These are phyloP conservation scores for Galeopsomyia nigrocyanea DNA, from an alignment of 2,888 invertebrate species.

Conservation along the genomic window DNA sequence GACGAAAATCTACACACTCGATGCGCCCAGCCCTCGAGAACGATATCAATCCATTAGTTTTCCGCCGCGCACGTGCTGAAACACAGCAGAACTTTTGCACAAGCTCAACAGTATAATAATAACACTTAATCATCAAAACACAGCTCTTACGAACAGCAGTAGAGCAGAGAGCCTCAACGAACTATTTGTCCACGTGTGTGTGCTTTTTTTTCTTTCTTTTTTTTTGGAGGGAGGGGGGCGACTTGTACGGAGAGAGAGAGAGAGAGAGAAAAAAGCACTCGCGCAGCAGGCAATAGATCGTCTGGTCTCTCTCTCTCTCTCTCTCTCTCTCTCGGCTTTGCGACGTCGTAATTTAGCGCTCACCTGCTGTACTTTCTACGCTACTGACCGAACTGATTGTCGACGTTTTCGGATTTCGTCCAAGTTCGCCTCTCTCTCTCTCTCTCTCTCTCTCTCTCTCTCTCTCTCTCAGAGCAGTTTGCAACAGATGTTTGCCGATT, in stretches of 20 bases:
- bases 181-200: slow-evolving; percentile 26
- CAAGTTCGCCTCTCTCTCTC: slow-evolving; percentile 15
- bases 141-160: too few species aligned
- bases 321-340: not conserved
- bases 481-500: slow-evolving; percentile 38
- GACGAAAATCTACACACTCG: too few species aligned
- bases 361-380: slow-evolving; percentile 46
- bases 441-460: not conserved
- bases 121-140: slow-evolving; percentile 25
- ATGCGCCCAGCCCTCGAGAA: too few species aligned
- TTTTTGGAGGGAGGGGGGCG: not conserved
- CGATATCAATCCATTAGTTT: too few species aligned
- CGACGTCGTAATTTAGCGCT: slow-evolving; percentile 47
- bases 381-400: slow-evolving; percentile 34
- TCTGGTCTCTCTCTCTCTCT: slow-evolving; percentile 16
- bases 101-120: slow-evolving; percentile 12
- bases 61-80: too few species aligned
- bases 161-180: not conserved
- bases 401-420: slow-evolving; percentile 14
- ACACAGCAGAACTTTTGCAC: too few species aligned
- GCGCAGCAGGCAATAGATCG: slow-evolving; percentile 56
- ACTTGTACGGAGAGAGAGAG: not conserved
- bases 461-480: slow-evolving; percentile 1
- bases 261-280: slow-evolving; percentile 34
- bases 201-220: slow-evolving; percentile 24